A percentile compares a stretch with the other conserved stretches of the same genome.
Conservation (phyloP, 2,797 vertebrate species). For the Myripristis murdjan region DNA sequence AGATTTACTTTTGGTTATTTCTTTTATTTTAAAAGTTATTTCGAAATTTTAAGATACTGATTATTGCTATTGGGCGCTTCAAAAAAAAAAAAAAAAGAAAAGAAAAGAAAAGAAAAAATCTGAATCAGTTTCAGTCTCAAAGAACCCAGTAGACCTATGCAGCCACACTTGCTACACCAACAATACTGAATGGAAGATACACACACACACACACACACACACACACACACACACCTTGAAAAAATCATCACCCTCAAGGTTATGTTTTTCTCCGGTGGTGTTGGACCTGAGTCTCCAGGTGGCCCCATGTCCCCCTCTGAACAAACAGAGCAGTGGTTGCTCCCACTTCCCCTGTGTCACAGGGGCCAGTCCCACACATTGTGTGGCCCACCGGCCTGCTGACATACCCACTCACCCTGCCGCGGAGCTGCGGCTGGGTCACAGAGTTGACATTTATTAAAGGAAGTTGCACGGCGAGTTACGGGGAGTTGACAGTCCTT, state of each 20-base stretch:
- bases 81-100: too few relatives aligned
- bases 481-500: conserved; percentile 74
- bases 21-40: too few relatives aligned
- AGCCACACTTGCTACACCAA: conserved; percentile 2
- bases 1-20: too few relatives aligned
- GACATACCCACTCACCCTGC: conserved; percentile 68
- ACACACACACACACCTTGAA: background rate
- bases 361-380: conserved; percentile 73
- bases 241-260: conserved; percentile 33
- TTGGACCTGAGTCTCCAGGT: conserved; percentile 73
- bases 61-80: too few relatives aligned
- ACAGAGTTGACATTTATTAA: conserved; percentile 78
- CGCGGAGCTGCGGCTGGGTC: conserved; percentile 72
- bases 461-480: conserved; percentile 76
- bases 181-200: conserved; percentile 2
- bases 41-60: too few relatives aligned
- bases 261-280: conserved; percentile 58
- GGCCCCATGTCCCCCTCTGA: conserved; percentile 69
- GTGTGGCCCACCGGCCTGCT: conserved; percentile 63
- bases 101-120: too few relatives aligned
- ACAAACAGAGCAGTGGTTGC: conserved; percentile 70
- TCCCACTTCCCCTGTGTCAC: conserved; percentile 73
- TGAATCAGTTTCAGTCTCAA: too few relatives aligned
- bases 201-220: conserved; percentile 1
- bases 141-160: too few relatives aligned